Conservation (phyloP, 2,888 invertebrate species). For the Agonum fuliginosum region DNA sequence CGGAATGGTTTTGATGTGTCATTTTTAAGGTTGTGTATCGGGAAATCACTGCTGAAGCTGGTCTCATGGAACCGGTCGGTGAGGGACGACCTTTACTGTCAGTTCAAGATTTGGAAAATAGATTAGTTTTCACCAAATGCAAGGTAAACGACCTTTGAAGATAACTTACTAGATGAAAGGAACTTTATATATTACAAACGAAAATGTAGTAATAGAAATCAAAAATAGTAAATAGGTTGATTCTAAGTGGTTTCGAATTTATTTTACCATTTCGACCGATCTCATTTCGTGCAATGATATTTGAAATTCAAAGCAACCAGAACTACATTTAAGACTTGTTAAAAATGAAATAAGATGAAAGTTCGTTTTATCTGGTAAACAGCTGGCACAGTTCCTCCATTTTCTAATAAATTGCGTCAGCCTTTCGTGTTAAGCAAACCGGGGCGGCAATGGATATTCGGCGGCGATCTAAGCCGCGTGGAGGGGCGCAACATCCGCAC, state of each 20-base stretch:
- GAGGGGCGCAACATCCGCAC: constrained; percentile 88
- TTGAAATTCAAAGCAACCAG: no score
- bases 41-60: constrained; percentile 88
- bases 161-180: no score
- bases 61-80: constrained; percentile 89
- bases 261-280: no score
- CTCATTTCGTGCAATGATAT: no score
- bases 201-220: no score
- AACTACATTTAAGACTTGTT: no score
- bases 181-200: no score
- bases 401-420: constrained; percentile 68
- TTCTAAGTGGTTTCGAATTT: no score
- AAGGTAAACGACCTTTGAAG: no score
- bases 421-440: constrained; percentile 89
- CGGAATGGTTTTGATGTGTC: not conserved
- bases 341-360: not conserved
- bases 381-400: no score
- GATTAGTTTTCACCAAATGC: constrained; percentile 92
- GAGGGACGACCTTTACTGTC: constrained; percentile 88
- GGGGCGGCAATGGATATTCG: constrained; percentile 92
- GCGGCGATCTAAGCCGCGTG: constrained; percentile 88
- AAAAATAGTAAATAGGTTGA: no score
- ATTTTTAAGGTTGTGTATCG: constrained; percentile 79
- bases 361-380: no score
- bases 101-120: constrained; percentile 88